Base-by-base conservation (phyloP, 2,888 invertebrate species). In the Heliconius cydno region DNA sequence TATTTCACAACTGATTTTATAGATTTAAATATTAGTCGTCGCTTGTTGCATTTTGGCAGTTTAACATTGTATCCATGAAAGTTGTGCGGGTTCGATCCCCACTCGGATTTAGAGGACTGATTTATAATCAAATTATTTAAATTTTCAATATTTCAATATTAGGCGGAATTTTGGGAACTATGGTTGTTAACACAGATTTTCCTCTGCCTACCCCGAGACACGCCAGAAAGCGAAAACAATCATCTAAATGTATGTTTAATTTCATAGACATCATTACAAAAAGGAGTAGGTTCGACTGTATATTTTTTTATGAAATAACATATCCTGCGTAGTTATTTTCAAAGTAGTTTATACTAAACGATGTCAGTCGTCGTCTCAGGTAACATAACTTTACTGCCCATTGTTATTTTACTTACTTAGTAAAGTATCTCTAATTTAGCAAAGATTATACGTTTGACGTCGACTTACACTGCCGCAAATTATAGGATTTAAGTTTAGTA, bases 401-500 rank as follows among this genome's bases (percentile, higher is more conserved):
- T 75, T 75, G 75, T 75, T 60, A 63, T 65, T 38, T 75, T 28
- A 41, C 38, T 41, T 41, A 75, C 65, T 75, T 63, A 65, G 63
- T 63, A 74, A 74, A 74, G 75, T 65, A 75, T 75, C 65, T 28
- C 65, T 65, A 75, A 65, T 75, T 65, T 25, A 75, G 7, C 74
- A 28, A 28, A 75, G 9, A 75, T 46, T 38, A 46, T 19, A 46
- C 41, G 65, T 65, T 75, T 41, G 75, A 65, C 75, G 65, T 65
- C 75, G 10, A 19, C 63, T 75, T 46, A 75, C 67, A 70, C 57
- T 25, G 34, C 13, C 22, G 34, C 57, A 70, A 68, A 70, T 68
- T 38, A 63, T 68, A 41, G 75, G 19, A 63, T 28, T 25, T 3
- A 15, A 41, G 38, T 41, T 41, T 41, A 63, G 13, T 65, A 30